Evolutionary conservation across 2,113 vertebrate species (phyloP), one percentile per base, ranked within the genome.

Genomic region (Brachirus orientalis): DNA sequence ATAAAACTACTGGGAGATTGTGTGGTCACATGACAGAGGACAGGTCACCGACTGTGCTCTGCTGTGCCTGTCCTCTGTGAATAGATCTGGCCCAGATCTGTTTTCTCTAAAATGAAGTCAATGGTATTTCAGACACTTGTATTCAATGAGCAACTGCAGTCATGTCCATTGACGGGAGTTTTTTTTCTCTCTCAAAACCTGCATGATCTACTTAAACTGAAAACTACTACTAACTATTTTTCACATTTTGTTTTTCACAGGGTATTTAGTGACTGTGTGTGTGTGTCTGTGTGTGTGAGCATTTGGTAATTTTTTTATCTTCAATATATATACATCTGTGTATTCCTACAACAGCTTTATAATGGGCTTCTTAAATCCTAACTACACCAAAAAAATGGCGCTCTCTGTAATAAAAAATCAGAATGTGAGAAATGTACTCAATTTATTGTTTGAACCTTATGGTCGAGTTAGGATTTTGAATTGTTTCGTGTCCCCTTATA

Each of bases 71-170:
- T 68, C 76, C 63, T 66, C 69, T 76, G 69, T 82, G 20, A 59
- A 58, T 60, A 47, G 83, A 71, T 54, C 57, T 44, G 55, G 53
- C 47, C 67, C 57, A 50, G 57, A 72, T 76, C 63, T 75, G 4
- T 46, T 28, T 61, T 68, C 53, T 64, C 61, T 69, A 51, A 79
- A 84, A 71, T 59, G 7, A 70, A 67, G 75, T 87, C 77, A 90
- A 86, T 91, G 92, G 80, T 89, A 88, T 92, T 92, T 89, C 91
- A 92, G 90, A 91, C 84, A 43, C 65, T 76, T 82, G 85, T 88
- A 72, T 87, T 92, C 87, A 88, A 86, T 89, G 90, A 83, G 64
- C 46, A 35, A 68, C 48, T 69, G 80, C 75, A 66, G 75, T 72
- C 86, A 90, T 80, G 70, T 66, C 74, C 76, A 84, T 80, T 74